Base-by-base conservation (phyloP, 2,113 vertebrate genomes). In the Rhadina sibilatrix region DNA sequence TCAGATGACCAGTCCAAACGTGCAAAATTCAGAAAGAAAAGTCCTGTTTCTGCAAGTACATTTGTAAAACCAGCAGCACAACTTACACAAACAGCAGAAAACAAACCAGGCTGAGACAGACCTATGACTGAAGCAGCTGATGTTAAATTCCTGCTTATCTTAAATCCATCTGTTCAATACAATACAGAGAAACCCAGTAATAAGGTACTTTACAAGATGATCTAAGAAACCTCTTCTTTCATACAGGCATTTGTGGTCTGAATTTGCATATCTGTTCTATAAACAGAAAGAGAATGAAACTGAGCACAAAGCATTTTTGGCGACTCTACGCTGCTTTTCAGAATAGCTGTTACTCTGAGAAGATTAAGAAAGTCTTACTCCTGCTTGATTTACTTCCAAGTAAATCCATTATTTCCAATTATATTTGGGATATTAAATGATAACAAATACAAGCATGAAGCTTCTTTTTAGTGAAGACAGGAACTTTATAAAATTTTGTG, bases 321-420 rank as follows among this genome's bases (percentile, higher is more conserved):
- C 2, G 7, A 77, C 18, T 18, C n/a, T 16, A 33, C 0, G 0
- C 14, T 65, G 53, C 44, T 53, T 87, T 89, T 76, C 35, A 57
- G 37, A 94, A 50, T 5, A 31, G 33, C 19, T 22, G 15, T 24
- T 64, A 68, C 42, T 42, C 66, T 23, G 21, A 65, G 78, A n/a
- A 42, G 6, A 69, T 18, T 31, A n/a, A 50, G 46, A 52, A 84
- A 74, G 72, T 49, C 46, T 80, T 38, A n/a, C 33, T 64, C 33
- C 76, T 56, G 56, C 35, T 38, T 52, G 33, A 76, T 72, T 80
- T 83, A 49, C 64, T 68, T 44, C 52, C 50, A 80, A 10, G n/a
- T 4, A 93, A 87, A 90, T 49, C 38, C 16, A 52, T 64, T 68
- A 68, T 23, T 84, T 76, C 31, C 24, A 63, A 18, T 25, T 82